Percentiles rank a stretch among this genome's conserved stretches.
Evolutionary conservation across 2,888 invertebrate genomes (phyloP).

Genomic region (Maniola hyperantus): DNA sequence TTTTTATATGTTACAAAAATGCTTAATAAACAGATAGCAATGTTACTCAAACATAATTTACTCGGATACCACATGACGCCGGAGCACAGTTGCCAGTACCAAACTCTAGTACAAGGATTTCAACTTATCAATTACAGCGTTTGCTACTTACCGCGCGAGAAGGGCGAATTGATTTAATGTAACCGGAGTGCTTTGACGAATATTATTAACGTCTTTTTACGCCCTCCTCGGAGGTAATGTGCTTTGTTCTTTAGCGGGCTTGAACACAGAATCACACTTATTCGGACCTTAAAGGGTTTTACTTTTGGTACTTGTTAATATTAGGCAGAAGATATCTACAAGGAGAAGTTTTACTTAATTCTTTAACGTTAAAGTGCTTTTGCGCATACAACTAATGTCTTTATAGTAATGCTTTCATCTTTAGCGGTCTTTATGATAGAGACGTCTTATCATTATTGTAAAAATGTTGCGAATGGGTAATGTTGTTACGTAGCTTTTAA

Average conservation of each 20-base stretch:
- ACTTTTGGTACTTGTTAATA: not conserved
- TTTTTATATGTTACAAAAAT: constrained; percentile 15
- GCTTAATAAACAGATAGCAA: constrained; percentile 20
- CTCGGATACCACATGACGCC: constrained; percentile 39
- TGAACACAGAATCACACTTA: constrained; percentile 79
- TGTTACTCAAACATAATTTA: constrained; percentile 36
- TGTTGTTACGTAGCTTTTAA: no score
- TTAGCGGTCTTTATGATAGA: no score
- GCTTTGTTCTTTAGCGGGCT: constrained; percentile 79
- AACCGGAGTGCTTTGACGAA: constrained; percentile 83
- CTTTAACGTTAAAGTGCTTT: constrained; percentile 3
- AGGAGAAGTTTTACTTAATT: not conserved
- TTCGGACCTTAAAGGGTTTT: constrained; percentile 51
- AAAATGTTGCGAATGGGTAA: no score
- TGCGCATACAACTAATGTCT: not conserved
- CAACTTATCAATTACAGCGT: constrained; percentile 83
- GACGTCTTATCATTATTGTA: no score
- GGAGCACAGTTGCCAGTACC: constrained; percentile 57
- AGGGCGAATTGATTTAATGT: constrained; percentile 84
- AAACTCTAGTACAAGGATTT: constrained; percentile 82
- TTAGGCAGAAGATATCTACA: not conserved
- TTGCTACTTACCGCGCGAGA: constrained; percentile 82
- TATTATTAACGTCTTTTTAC: constrained; percentile 83
- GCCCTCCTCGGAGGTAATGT: constrained; percentile 74
- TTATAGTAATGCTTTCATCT: no score